Conservation (phyloP, 2,888 invertebrate species). For the Aleiodes testaceus region DNA sequence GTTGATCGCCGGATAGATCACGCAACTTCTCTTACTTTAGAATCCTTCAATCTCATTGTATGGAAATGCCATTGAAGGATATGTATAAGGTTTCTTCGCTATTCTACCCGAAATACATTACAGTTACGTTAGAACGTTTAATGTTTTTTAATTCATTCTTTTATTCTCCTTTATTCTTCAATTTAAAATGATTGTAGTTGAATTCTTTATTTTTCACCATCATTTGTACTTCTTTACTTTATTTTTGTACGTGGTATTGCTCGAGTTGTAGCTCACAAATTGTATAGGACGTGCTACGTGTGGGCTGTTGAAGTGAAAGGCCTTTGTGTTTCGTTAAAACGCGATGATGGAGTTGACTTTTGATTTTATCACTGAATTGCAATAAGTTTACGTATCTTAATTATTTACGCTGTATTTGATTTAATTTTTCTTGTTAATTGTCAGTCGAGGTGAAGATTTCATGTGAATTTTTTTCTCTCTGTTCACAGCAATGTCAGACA, state of each 20-base stretch:
- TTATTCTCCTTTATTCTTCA: conserved; percentile 13
- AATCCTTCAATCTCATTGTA: conserved; percentile 42
- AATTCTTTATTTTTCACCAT: not conserved
- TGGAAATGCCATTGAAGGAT: conserved; percentile 35
- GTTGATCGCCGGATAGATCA: conserved; percentile 37
- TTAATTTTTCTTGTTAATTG: not conserved
- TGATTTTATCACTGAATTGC: conserved; percentile 30
- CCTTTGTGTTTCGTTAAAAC: conserved; percentile 53
- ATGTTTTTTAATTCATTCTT: conserved; percentile 25
- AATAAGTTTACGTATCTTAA: conserved; percentile 5
- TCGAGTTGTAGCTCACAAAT: conserved; percentile 1
- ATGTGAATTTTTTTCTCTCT: not conserved
- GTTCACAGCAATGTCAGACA: conserved; percentile 71
- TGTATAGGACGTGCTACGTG: conserved; percentile 49
- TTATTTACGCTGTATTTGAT: not conserved
- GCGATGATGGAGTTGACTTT: conserved; percentile 38
- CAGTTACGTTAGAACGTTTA: conserved; percentile 24
- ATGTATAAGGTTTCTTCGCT: conserved; percentile 27
- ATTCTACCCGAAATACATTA: conserved; percentile 2
- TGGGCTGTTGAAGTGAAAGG: conserved; percentile 61
- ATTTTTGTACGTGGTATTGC: conserved; percentile 22
- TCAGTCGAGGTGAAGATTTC: no score
- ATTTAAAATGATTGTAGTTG: not conserved
- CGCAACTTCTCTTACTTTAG: conserved; percentile 38
- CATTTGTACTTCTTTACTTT: not conserved